Evolutionary conservation across 2,888 invertebrate species (phyloP), one percentile per base, ranked within the genome.

Genomic region (Onchidella celtica): DNA sequence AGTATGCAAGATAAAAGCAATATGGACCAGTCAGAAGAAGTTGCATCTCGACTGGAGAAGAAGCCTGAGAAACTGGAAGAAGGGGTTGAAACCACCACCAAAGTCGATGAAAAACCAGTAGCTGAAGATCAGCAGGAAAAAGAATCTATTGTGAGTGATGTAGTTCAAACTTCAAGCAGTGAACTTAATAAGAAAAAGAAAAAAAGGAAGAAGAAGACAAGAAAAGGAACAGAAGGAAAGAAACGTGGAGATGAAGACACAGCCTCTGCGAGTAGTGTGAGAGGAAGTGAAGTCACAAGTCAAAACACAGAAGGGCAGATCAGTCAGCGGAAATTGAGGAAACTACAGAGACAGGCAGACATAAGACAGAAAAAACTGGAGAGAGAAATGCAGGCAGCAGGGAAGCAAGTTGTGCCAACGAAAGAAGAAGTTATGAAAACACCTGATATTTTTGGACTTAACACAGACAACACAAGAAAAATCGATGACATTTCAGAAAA

Each of bases 291-390:
- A 24, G 61, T 61, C n/a, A 24, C 9, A 11, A 6, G 17, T 47
- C 47, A 47, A 17, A 47, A 47, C 47, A 47, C 17, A 17, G 9
- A 47, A 47, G 47, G 17, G 47, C 47, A 68, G 21, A 61, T 21
- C n/a, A 61, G 11, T 27, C 6, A 9, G n/a, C 29, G 74, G n/a
- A 80, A 80, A 59, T 73, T 55, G 47, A 75, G 75, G 38, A 81
- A 81, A 69, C 69, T 38, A 11, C 17, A 61, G 6, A 14, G 81
- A 34, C 81, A 81, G 34, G 81, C 68, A 47, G 81, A 81, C 29
- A 81, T 81, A 21, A 38, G 81, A 27, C 63, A 57, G 29, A 81
- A 81, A 36, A 79, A 73, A 29, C 32, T 63, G 34, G 79, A 38
- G 61, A 29, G 55, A 55, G 40, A 59, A n/a, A 14, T 63, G 2